These are phyloP conservation scores for Cenopis cana DNA, from an alignment of 2,888 invertebrate genomes.

Conservation along the genomic window DNA sequence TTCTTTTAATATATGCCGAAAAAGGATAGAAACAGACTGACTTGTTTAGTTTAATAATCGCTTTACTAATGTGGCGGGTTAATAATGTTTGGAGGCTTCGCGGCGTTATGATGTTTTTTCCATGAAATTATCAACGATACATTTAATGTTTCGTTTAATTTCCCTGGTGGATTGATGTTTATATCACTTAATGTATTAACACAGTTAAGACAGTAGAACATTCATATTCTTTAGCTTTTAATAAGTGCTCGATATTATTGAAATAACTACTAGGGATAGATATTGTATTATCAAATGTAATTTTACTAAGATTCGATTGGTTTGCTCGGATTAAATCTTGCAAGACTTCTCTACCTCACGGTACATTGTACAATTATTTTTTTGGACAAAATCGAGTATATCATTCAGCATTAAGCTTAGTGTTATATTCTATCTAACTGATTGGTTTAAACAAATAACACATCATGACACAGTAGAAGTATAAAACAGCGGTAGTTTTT, in stretches of 20 bases:
- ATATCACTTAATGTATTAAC: constrained; percentile 11
- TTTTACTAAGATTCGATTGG: too few relatives aligned
- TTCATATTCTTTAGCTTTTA: background rate
- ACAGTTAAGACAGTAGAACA: background rate
- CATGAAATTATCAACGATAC: constrained; percentile 5
- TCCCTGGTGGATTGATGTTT: background rate
- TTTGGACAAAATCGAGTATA: too few relatives aligned
- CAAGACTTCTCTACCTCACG: too few relatives aligned
- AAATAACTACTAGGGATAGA: background rate
- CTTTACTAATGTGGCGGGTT: constrained; percentile 12
- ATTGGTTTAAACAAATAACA: background rate
- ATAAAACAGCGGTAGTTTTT: background rate
- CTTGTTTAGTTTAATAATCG: constrained; percentile 28
- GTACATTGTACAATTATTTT: too few relatives aligned
- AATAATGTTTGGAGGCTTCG: background rate
- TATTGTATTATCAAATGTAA: too few relatives aligned
- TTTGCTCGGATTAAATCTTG: too few relatives aligned
- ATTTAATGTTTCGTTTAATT: background rate
- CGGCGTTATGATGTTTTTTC: constrained; percentile 7
- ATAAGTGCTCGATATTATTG: background rate
- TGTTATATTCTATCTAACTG: too few relatives aligned
- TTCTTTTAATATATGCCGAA: background rate
- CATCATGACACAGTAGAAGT: background rate
- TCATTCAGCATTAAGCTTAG: too few relatives aligned
- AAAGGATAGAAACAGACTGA: constrained; percentile 5